Evolutionary conservation across 1,140 invertebrate genomes (phyloP).

Genomic region (Drosophila sproati): DNA sequence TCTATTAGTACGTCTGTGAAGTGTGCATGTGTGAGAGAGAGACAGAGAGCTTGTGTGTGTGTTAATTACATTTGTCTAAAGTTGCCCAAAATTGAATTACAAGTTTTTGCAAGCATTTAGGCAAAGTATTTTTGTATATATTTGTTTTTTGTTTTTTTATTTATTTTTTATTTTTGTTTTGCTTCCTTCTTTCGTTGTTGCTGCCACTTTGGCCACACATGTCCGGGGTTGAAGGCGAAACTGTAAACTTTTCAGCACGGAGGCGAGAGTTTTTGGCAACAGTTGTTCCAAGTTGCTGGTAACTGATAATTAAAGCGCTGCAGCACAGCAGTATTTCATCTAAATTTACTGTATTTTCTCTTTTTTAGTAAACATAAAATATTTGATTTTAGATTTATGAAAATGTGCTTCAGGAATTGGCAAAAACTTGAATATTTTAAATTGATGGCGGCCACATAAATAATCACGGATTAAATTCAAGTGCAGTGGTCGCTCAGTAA

Average conservation of each 20-base stretch:
- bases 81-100: conserved; percentile 74
- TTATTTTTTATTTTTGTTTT: conserved; percentile 29
- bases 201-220: conserved; percentile 60
- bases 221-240: conserved; percentile 17
- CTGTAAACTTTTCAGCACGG: conserved; percentile 37
- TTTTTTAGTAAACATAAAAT: conserved; percentile 4
- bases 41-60: conserved; percentile 52
- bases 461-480: not conserved
- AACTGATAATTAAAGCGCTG: conserved; percentile 36
- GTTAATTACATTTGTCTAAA: conserved; percentile 79
- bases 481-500: too few species aligned
- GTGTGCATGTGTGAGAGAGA: conserved; percentile 2
- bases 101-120: conserved; percentile 77
- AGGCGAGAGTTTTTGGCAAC: conserved; percentile 47
- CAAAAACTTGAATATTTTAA: conserved; percentile 1
- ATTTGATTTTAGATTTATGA: conserved; percentile 21
- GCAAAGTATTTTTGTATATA: conserved; percentile 53
- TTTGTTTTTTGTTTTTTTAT: conserved; percentile 16
- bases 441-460: not conserved
- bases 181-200: conserved; percentile 22
- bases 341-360: conserved; percentile 9
- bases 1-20: not conserved
- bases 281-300: conserved; percentile 53
- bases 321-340: conserved; percentile 28
- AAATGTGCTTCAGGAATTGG: conserved; percentile 13